Percentiles rank a stretch among this genome's conserved stretches.
Conservation (phyloP, 2,888 invertebrate genomes). For the Nephrocerus scutellatus region DNA sequence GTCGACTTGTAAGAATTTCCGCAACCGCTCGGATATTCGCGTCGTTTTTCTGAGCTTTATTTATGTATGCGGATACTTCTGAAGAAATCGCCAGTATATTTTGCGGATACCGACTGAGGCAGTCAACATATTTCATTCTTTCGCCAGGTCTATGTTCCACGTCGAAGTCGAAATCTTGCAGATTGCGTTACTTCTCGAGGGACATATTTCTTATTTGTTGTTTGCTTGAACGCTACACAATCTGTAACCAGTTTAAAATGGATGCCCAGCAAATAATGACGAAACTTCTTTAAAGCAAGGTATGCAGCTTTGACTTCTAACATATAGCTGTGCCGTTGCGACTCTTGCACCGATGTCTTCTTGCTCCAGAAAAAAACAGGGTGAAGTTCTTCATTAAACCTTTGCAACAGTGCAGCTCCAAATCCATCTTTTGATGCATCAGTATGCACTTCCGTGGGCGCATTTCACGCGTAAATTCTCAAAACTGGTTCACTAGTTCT, state of each 20-base stretch:
- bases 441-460: slow-evolving; percentile 20
- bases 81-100: not conserved
- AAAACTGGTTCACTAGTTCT: slow-evolving; percentile 11
- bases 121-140: slow-evolving; percentile 22
- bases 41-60: slow-evolving; percentile 4
- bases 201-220: slow-evolving; percentile 20
- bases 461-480: slow-evolving; percentile 11
- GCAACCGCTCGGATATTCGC: slow-evolving; percentile 1
- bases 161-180: slow-evolving; percentile 21
- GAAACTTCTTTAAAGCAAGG: slow-evolving; percentile 25
- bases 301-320: slow-evolving; percentile 26
- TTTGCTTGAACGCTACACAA: slow-evolving; percentile 20
- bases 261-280: slow-evolving; percentile 25
- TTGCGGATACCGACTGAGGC: slow-evolving; percentile 14
- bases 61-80: slow-evolving; percentile 2
- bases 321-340: slow-evolving; percentile 18
- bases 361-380: slow-evolving; percentile 13
- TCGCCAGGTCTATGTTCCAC: slow-evolving; percentile 19
- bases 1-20: slow-evolving; percentile 2
- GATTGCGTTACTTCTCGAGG: slow-evolving; percentile 23
- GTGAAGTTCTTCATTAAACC: slow-evolving; percentile 5
- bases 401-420: slow-evolving; percentile 20
- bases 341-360: slow-evolving; percentile 4
- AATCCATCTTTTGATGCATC: slow-evolving; percentile 21
- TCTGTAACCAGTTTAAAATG: slow-evolving; percentile 19